Evolutionary conservation across 2,888 invertebrate species (phyloP), one percentile per base, ranked within the genome.

Genomic region (Mesochorus sp.): DNA sequence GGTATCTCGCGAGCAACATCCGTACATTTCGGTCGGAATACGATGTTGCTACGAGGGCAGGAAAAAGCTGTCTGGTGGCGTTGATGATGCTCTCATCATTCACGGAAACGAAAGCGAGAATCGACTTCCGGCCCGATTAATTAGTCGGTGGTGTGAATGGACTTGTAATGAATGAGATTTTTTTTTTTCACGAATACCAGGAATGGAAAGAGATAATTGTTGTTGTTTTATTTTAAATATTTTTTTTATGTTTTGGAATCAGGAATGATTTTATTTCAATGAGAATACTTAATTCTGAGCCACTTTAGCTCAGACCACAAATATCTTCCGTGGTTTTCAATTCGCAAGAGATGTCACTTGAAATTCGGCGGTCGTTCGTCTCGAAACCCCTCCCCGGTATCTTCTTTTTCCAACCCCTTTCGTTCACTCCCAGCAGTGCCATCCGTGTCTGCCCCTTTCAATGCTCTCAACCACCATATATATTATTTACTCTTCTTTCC

Each of bases 41-140:
- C 57, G 51, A 42, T 57, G 64, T 57, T 42, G 59, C 5, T 12
- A 28, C 12, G 1, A 34, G 21, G n/a, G 14, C 10, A 57, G 51
- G 28, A 62, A 59, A 62, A 55, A 55, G 62, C 39, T 57, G 68
- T 64, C 70, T 55, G 64, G 51, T 37, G 37, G 1, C 24, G 61
- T 47, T 39, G 42, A 71, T 51, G 76, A 53, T 53, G 31, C 53
- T 44, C 39, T 19, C 24, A 34, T 31, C 19, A 28, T 55, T 78
- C 64, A 66, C 74, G 78, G 78, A 78, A 78, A 73, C 64, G 62
- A 24, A 57, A 17, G 42, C 19, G 49, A 57, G 64, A 64, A 74
- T 70, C 70, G 64, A 78, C 78, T 78, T 78, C 78, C 78, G 68
- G 64, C 47, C 49, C 42, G 78, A 70, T 78, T 71, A 74, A 78